Conservation (phyloP, 2,888 invertebrate genomes). For the Amblyteles armatorius region DNA sequence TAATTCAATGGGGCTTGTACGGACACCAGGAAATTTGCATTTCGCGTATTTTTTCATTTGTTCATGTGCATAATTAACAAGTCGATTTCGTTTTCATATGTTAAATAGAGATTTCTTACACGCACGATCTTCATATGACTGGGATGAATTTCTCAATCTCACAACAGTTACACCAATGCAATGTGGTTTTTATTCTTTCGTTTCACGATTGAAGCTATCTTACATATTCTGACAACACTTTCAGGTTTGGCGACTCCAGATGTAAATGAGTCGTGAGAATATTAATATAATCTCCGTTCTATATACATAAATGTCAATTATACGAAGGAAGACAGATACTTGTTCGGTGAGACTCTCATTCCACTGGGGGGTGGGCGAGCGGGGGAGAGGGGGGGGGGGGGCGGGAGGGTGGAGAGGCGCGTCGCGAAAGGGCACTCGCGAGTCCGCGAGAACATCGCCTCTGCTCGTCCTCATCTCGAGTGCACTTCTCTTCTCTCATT, state of each 20-base stretch:
- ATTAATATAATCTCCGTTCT: background rate
- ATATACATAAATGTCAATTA: constrained; percentile 16
- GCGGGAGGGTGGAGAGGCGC: background rate
- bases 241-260: background rate
- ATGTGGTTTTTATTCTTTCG: background rate
- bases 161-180: background rate
- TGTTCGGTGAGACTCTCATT: constrained; percentile 47
- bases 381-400: background rate
- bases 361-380: background rate
- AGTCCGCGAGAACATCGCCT: constrained; percentile 48
- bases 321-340: constrained; percentile 31
- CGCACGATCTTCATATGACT: no score
- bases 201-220: background rate
- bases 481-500: constrained; percentile 55
- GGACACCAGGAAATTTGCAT: background rate
- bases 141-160: background rate
- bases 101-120: no score
- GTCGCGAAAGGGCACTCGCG: constrained; percentile 39
- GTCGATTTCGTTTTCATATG: no score
- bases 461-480: constrained; percentile 39
- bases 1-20: background rate
- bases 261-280: constrained; percentile 7
- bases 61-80: no score
- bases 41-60: no score
- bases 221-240: background rate